These are phyloP conservation scores for Siderastrea radians DNA, from an alignment of 92 coral and sea anemone genomes.

Conservation along the genomic window DNA sequence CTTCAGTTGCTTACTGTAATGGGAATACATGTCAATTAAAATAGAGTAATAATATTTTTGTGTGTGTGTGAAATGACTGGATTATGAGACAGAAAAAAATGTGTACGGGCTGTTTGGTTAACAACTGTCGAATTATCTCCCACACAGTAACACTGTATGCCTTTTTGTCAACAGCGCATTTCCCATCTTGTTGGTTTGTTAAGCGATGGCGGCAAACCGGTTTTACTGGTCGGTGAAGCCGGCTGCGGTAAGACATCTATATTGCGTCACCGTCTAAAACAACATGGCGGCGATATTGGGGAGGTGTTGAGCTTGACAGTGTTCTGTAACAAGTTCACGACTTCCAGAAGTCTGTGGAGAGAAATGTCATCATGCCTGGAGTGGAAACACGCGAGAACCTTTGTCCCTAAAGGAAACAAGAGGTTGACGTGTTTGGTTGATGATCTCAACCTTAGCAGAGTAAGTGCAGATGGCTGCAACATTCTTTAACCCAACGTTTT, in stretches of 20 bases:
- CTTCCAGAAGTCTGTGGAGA: conserved; percentile 91
- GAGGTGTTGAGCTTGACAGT: conserved; percentile 90
- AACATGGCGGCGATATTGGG: conserved; percentile 97
- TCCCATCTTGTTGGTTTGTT: conserved; percentile 95
- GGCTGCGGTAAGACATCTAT: conserved; percentile 99
- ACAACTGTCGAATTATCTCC: not conserved
- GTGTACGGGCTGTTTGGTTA: not conserved
- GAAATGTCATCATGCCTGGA: conserved; percentile 90
- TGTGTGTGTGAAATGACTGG: too few species aligned
- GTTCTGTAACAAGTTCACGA: conserved; percentile 94
- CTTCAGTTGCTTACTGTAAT: too few species aligned
- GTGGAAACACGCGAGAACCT: conserved; percentile 98
- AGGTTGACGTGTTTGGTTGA: conserved; percentile 90
- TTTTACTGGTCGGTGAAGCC: conserved; percentile 94
- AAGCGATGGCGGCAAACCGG: conserved; percentile 97
- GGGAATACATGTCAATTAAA: too few species aligned
- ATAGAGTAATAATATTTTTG: too few species aligned
- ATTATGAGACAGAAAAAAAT: not conserved
- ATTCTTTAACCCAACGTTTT: not conserved
- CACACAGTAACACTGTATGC: not conserved
- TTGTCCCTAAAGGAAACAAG: conserved; percentile 97
- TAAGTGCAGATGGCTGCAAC: conserved; percentile 12
- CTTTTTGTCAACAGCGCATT: conserved; percentile 78
- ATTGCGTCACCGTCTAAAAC: conserved; percentile 89
- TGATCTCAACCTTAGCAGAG: conserved; percentile 96